These are phyloP conservation scores for Pocillopora grandis DNA, from an alignment of 92 coral and sea anemone genomes.

Conservation along the genomic window DNA sequence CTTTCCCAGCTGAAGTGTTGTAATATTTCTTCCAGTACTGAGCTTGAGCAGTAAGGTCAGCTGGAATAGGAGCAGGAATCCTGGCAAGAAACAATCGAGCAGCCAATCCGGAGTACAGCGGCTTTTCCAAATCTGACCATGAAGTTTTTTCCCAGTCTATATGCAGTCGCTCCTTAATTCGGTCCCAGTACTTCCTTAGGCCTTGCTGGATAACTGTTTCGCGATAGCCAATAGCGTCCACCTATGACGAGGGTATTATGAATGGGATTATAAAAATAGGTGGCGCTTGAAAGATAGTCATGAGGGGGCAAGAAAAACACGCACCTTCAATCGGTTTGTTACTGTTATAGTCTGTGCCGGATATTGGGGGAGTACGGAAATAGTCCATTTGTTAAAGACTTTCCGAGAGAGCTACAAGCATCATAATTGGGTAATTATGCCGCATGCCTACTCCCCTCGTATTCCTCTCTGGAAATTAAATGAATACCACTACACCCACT, in stretches of 20 bases:
- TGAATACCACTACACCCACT: too few relatives aligned
- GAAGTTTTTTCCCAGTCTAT: slow-evolving; percentile 67
- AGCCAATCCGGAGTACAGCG: slow-evolving; percentile 81
- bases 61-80: slow-evolving; percentile 60
- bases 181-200: slow-evolving; percentile 54
- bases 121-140: slow-evolving; percentile 65
- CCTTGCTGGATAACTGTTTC: slow-evolving; percentile 59
- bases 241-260: slow-evolving; percentile 27
- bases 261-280: too few relatives aligned
- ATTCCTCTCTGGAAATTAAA: too few relatives aligned
- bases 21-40: slow-evolving; percentile 76
- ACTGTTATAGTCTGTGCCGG: too few relatives aligned
- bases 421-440: too few relatives aligned
- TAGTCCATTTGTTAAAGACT: too few relatives aligned
- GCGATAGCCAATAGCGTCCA: slow-evolving; percentile 59
- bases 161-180: slow-evolving; percentile 33
- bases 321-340: too few relatives aligned
- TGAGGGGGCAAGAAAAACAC: too few relatives aligned
- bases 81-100: slow-evolving; percentile 70
- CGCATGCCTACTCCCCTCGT: too few relatives aligned
- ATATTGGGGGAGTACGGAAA: too few relatives aligned
- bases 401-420: too few relatives aligned
- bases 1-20: slow-evolving; percentile 71
- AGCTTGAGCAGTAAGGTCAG: slow-evolving; percentile 57
- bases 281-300: too few relatives aligned